A percentile compares a stretch with the other conserved stretches of the same genome.
phyloP scores from a whole-genome alignment of 2,888 invertebrate species.

The Phaonia tiefii region DNA sequence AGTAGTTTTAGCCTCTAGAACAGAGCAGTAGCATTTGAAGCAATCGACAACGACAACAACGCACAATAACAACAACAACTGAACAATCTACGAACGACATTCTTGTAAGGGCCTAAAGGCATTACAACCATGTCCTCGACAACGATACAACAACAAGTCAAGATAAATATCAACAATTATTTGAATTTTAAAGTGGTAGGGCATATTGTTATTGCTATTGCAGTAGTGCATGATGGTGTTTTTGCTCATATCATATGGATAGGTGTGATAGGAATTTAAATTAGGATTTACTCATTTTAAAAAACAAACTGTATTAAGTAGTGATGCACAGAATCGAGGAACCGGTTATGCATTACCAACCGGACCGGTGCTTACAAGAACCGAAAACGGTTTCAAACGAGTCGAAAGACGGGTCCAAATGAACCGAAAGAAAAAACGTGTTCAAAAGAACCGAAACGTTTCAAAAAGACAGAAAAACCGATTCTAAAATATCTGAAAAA shows the following conservation, averaged over 20 bases:
- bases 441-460: no score
- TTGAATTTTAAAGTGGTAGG: slow-evolving; percentile 57
- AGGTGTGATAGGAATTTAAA: no score
- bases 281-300: no score
- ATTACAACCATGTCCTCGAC: neutral
- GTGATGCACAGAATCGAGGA: no score
- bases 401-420: no score
- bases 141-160: slow-evolving; percentile 46
- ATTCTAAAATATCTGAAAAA: no score
- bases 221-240: neutral
- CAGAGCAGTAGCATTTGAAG: slow-evolving; percentile 37
- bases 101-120: neutral
- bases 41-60: slow-evolving; percentile 13
- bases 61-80: neutral
- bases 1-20: slow-evolving; percentile 18
- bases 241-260: neutral
- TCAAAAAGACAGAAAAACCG: no score
- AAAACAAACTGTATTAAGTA: no score
- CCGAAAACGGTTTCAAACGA: no score
- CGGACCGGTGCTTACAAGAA: no score
- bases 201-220: slow-evolving; percentile 10
- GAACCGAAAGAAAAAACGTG: no score
- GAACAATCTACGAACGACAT: neutral
- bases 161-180: slow-evolving; percentile 67
- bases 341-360: no score